A percentile compares a stretch with the other conserved stretches of the same genome.
Evolutionary conservation across 2,797 vertebrate genomes (phyloP).

Genomic region (Hapalemur alaotrensis): DNA sequence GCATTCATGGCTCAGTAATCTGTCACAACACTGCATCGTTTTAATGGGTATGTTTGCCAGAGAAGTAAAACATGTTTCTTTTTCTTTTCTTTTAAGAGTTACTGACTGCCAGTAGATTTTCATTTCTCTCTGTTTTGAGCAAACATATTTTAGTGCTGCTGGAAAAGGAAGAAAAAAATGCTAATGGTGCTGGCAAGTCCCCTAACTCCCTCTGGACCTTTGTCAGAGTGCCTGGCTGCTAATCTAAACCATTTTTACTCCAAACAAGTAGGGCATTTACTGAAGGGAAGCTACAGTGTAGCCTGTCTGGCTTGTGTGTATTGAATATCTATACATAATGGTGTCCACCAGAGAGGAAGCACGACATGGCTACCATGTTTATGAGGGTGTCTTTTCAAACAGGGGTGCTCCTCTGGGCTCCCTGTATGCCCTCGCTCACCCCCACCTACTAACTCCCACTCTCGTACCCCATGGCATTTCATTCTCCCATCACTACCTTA

Average conservation of each 20-base stretch:
- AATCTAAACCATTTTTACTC: conserved; percentile 67
- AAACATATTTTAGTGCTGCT: conserved; percentile 51
- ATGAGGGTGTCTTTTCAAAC: neutral
- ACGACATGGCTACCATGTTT: neutral
- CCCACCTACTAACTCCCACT: fast-evolving
- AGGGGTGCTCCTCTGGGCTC: neutral
- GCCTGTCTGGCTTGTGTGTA: neutral
- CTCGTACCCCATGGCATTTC: conserved; percentile 61
- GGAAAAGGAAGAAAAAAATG: conserved; percentile 64
- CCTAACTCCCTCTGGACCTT: conserved; percentile 12
- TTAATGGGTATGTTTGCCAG: conserved; percentile 74
- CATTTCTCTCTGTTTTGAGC: conserved; percentile 59
- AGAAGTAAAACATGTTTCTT: conserved; percentile 67
- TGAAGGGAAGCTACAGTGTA: neutral
- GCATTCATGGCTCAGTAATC: conserved; percentile 72
- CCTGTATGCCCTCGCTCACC: too few relatives aligned
- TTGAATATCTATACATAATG: neutral
- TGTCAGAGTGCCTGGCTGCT: conserved; percentile 21
- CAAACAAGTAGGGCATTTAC: conserved; percentile 22
- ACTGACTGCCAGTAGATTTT: conserved; percentile 57
- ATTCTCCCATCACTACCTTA: conserved; percentile 86
- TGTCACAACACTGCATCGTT: conserved; percentile 73
- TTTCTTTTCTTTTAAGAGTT: conserved; percentile 47
- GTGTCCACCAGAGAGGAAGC: neutral
- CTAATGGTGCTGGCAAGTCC: conserved; percentile 40